These are phyloP conservation scores for Rhagologus leucostigma DNA, from an alignment of 2,113 vertebrate species.

Conservation along the genomic window DNA sequence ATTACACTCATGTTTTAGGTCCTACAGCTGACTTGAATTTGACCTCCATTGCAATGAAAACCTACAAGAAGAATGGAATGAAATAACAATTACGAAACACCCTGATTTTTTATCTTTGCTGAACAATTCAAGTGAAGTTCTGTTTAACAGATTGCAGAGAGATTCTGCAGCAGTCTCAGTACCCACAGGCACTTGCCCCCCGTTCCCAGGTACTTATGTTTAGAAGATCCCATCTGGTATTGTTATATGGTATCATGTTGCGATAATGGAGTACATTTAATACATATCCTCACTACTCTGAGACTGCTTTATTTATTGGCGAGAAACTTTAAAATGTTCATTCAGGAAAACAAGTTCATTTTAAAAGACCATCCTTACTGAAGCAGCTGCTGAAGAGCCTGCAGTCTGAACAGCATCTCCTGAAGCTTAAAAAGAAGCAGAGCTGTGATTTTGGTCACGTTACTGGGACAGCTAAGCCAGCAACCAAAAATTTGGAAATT, in stretches of 20 bases:
- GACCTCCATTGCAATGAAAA: background rate
- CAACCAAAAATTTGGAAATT: conserved; percentile 36
- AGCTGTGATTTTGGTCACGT: background rate
- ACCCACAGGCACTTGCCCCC: background rate
- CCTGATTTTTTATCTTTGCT: background rate
- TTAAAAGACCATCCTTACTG: background rate
- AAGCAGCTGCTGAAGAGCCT: background rate
- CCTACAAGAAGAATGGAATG: background rate
- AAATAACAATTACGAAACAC: background rate
- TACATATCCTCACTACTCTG: background rate
- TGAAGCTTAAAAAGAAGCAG: background rate
- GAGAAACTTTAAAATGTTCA: background rate
- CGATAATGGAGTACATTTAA: background rate
- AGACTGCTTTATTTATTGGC: background rate
- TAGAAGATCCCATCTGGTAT: background rate
- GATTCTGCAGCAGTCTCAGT: background rate
- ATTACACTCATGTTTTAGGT: background rate
- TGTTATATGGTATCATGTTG: background rate
- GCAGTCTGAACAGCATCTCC: background rate
- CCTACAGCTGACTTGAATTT: background rate
- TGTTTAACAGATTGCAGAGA: background rate
- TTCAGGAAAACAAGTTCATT: background rate
- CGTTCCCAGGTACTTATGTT: background rate
- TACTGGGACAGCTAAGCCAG: conserved; percentile 8
- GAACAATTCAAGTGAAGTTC: background rate